phyloP scores from a whole-genome alignment of 2,888 invertebrate genomes.

The Thereva unica region DNA sequence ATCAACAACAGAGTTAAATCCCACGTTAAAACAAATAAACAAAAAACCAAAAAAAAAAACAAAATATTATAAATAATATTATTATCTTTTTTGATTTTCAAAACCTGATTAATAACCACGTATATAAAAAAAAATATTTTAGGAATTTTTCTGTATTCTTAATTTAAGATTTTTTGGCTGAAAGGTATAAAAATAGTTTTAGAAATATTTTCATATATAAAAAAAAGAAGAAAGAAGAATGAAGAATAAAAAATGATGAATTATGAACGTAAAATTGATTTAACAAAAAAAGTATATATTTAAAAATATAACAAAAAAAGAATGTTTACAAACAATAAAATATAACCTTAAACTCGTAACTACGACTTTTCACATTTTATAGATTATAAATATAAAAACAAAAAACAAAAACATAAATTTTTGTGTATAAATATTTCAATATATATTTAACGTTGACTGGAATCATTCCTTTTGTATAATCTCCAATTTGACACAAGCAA shows the following conservation, averaged over 20 bases:
- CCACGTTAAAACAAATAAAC: conserved; percentile 37
- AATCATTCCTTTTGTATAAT: conserved; percentile 34
- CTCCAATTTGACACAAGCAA: conserved; percentile 22
- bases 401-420: too few relatives aligned
- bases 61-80: conserved; percentile 39
- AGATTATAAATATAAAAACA: too few relatives aligned
- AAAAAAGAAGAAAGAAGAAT: not conserved
- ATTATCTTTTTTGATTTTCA: conserved; percentile 21
- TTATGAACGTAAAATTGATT: too few relatives aligned
- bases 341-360: conserved; percentile 27
- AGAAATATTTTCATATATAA: conserved; percentile 31
- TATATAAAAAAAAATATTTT: too few relatives aligned
- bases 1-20: conserved; percentile 58
- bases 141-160: conserved; percentile 30
- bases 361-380: not conserved
- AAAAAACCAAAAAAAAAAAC: too few relatives aligned
- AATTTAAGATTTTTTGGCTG: conserved; percentile 11
- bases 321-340: conserved; percentile 6
- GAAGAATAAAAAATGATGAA: too few relatives aligned
- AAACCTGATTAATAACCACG: too few relatives aligned
- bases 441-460: conserved; percentile 23
- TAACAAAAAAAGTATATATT: too few relatives aligned
- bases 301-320: not conserved
- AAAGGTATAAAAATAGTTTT: conserved; percentile 19
- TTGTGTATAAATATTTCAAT: conserved; percentile 31